Conservation (phyloP, 2,113 vertebrate genomes). For the Crotalus viridis region DNA sequence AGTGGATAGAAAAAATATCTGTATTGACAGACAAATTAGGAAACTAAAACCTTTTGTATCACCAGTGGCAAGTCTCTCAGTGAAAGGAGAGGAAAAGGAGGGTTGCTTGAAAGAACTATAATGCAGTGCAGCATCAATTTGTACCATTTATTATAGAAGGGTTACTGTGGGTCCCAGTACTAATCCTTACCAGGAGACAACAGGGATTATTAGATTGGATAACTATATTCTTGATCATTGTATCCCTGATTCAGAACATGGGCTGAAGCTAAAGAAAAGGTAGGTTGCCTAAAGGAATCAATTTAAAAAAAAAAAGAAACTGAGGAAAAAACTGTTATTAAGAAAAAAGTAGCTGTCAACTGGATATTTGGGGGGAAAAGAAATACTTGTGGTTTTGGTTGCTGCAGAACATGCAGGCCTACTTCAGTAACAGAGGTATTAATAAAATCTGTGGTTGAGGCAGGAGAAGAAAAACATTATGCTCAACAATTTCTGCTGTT, state of each 20-base stretch:
- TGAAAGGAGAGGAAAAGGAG: not conserved
- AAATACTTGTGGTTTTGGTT: not conserved
- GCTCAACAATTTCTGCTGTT: not conserved
- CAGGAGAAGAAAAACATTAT: not conserved
- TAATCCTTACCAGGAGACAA: not conserved
- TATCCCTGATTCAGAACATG: not conserved
- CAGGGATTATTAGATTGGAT: not conserved
- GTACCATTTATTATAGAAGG: not conserved
- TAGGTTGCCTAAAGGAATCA: not conserved
- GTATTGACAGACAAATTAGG: not conserved
- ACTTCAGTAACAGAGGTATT: not conserved
- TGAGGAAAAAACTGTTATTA: not conserved
- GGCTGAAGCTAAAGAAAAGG: not conserved
- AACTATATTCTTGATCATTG: not conserved
- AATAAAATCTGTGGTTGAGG: not conserved
- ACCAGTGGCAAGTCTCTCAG: not conserved
- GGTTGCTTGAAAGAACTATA: not conserved
- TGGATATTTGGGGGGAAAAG: not conserved
- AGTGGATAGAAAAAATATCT: not conserved
- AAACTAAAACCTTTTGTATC: not conserved
- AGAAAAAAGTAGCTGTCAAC: not conserved
- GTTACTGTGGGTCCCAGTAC: not conserved
- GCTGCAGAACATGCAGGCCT: not conserved
- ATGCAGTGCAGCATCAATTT: not conserved
- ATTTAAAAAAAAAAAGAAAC: not conserved